phyloP scores from a whole-genome alignment of 2,888 invertebrate species.

The Pristionchus fissidentatus region DNA sequence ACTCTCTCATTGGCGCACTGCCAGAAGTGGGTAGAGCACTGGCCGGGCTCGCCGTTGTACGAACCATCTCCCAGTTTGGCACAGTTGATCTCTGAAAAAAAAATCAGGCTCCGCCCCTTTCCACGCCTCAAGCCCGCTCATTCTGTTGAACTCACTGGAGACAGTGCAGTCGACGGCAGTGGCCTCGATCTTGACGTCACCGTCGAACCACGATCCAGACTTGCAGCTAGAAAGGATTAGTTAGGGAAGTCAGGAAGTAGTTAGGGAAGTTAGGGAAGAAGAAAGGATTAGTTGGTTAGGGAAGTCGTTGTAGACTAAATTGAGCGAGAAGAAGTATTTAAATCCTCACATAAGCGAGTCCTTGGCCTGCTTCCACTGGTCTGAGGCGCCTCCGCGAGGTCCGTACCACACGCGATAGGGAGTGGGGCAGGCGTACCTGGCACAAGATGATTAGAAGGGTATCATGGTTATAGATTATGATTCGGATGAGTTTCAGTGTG shows the following conservation, averaged over 20 bases:
- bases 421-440: constrained; percentile 43
- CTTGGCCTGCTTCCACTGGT: constrained; percentile 30
- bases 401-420: constrained; percentile 47
- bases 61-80: constrained; percentile 40
- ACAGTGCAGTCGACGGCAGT: constrained; percentile 45
- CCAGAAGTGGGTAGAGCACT: constrained; percentile 46
- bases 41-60: constrained; percentile 40
- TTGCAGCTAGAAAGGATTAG: constrained; percentile 39
- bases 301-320: no score
- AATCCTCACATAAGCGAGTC: constrained; percentile 4
- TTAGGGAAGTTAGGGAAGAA: not conserved
- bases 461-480: not conserved
- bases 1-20: constrained; percentile 28
- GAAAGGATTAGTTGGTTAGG: not conserved
- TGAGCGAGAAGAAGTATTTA: not conserved
- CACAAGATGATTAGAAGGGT: not conserved
- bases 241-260: not conserved
- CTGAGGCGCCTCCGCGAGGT: not conserved
- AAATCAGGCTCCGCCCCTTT: not conserved
- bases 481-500: not conserved
- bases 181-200: constrained; percentile 42
- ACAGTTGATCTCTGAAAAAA: constrained; percentile 46
- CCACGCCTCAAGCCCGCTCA: not conserved
- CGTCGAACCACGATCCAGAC: constrained; percentile 44
- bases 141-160: constrained; percentile 12